Percentiles rank a stretch among this genome's conserved stretches.
These are phyloP conservation scores for Eurystomus glaucurus DNA, from an alignment of 2,797 vertebrate species.

Conservation along the genomic window DNA sequence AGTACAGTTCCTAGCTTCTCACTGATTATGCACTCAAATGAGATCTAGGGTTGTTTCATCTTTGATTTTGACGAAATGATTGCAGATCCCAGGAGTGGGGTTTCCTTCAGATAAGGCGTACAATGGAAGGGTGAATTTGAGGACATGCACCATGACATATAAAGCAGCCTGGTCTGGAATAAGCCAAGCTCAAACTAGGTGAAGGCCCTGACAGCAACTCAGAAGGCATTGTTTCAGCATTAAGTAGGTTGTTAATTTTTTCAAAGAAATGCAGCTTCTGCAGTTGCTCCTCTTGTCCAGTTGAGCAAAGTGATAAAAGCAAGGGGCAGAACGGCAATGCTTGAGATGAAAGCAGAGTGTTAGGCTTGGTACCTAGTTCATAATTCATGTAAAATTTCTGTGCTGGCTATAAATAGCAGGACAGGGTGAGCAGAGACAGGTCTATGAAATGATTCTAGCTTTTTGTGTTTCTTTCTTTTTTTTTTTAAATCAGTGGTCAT, in stretches of 20 bases:
- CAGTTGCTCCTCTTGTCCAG: neutral
- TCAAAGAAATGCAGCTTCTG: neutral
- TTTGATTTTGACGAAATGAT: neutral
- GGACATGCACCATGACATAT: neutral
- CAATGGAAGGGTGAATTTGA: neutral
- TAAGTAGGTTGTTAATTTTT: neutral
- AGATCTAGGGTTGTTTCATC: neutral
- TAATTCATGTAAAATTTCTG: neutral
- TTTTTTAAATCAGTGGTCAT: neutral
- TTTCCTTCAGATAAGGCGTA: neutral
- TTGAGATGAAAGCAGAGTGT: neutral
- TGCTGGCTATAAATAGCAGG: neutral
- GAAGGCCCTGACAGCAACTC: neutral
- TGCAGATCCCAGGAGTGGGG: too few relatives aligned
- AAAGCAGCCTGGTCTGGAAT: neutral
- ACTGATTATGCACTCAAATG: neutral
- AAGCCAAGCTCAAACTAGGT: neutral
- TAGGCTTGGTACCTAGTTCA: neutral
- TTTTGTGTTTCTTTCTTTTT: neutral
- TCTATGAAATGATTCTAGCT: neutral
- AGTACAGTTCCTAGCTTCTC: neutral
- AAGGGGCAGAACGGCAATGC: neutral
- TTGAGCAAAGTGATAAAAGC: neutral
- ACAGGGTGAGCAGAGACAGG: neutral
- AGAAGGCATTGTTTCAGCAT: neutral